Conservation (phyloP, 2,888 invertebrate species). For the Agonopterix arenella region DNA sequence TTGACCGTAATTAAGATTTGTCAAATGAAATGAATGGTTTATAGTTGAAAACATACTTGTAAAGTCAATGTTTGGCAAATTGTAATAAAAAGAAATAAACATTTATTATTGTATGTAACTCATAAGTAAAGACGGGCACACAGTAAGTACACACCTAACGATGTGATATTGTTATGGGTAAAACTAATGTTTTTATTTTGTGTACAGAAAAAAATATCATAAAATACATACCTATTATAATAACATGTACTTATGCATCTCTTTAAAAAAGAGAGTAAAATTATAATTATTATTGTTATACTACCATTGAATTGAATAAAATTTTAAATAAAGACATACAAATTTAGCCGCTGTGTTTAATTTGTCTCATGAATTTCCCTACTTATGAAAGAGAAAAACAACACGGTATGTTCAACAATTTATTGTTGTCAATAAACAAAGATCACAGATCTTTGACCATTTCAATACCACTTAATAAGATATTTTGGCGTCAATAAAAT, state of each 20-base stretch:
- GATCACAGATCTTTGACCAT: slow-evolving; percentile 62
- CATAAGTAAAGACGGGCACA: slow-evolving; percentile 60
- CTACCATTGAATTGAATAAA: slow-evolving; percentile 58
- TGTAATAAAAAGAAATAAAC: neutral
- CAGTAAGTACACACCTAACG: slow-evolving; percentile 59
- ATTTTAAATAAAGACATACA: slow-evolving; percentile 68
- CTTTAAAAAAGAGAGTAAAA: slow-evolving; percentile 59
- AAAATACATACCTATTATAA: slow-evolving; percentile 40
- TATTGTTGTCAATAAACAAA: slow-evolving; percentile 58
- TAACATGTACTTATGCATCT: slow-evolving; percentile 58
- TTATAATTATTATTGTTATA: slow-evolving; percentile 75
- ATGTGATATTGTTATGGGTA: slow-evolving; percentile 71
- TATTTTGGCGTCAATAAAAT: slow-evolving; percentile 27
- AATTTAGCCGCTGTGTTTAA: slow-evolving; percentile 22
- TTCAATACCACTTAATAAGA: slow-evolving; percentile 36
- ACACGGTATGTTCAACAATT: slow-evolving; percentile 5
- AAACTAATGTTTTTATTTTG: slow-evolving; percentile 66
- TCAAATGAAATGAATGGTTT: neutral
- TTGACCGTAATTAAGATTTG: slow-evolving; percentile 16
- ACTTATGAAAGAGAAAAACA: neutral
- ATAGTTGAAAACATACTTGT: neutral
- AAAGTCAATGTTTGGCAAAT: neutral
- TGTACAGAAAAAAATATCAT: slow-evolving; percentile 56
- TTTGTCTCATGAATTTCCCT: neutral
- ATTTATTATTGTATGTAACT: slow-evolving; percentile 18